These are phyloP conservation scores for Hemichromis elongatus DNA, from an alignment of 2,113 vertebrate genomes.

Conservation along the genomic window DNA sequence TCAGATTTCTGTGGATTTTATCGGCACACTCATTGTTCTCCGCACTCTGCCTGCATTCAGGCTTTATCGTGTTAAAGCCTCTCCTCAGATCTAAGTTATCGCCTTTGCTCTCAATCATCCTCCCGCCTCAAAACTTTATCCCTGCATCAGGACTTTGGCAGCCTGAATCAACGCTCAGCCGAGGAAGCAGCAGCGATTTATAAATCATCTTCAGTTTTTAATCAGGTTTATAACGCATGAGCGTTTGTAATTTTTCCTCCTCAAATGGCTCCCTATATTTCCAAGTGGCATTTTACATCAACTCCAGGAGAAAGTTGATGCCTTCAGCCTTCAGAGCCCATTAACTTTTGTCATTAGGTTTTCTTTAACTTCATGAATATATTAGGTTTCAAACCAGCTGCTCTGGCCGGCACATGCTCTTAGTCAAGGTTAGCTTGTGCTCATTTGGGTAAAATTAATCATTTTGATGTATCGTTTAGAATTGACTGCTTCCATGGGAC, in stretches of 20 bases:
- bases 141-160: conserved; percentile 66
- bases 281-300: conserved; percentile 42
- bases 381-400: conserved; percentile 78
- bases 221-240: conserved; percentile 65
- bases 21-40: conserved; percentile 53
- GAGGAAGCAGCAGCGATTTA: conserved; percentile 56
- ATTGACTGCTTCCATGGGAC: conserved; percentile 94
- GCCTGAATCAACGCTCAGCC: conserved; percentile 50
- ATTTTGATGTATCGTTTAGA: conserved; percentile 93
- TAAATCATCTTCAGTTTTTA: conserved; percentile 62
- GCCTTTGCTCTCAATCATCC: conserved; percentile 67
- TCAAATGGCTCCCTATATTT: conserved; percentile 38
- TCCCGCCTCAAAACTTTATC: conserved; percentile 65
- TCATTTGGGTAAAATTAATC: conserved; percentile 98
- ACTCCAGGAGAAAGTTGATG: conserved; percentile 60
- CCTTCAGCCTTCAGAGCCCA: conserved; percentile 78
- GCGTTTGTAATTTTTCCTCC: conserved; percentile 64
- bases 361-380: conserved; percentile 82
- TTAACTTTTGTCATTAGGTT: conserved; percentile 85
- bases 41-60: conserved; percentile 45
- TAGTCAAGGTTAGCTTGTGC: conserved; percentile 93
- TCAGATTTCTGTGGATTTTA: conserved; percentile 58
- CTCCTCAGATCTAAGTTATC: conserved; percentile 68
- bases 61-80: conserved; percentile 65
- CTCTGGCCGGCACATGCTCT: conserved; percentile 72